Conservation (phyloP, 2,888 invertebrate genomes). For the Sinotaia quadrata region DNA sequence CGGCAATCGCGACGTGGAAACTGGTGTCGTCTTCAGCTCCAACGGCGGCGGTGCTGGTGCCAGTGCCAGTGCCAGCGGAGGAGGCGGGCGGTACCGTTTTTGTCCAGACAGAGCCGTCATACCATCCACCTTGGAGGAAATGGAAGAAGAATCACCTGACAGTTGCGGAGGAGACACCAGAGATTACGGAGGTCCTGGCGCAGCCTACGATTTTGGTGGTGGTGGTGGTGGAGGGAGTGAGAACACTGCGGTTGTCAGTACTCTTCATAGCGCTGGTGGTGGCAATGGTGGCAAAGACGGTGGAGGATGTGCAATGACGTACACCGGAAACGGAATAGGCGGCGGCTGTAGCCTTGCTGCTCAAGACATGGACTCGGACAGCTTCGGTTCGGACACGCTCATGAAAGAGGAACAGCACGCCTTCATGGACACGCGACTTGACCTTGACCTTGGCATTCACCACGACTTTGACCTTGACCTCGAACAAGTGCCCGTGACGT, state of each 20-base stretch:
- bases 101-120: slow-evolving; percentile 23
- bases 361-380: slow-evolving; percentile 30
- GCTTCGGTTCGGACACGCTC: slow-evolving; percentile 33
- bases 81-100: slow-evolving; percentile 11
- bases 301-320: not conserved
- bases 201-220: not conserved
- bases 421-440: slow-evolving; percentile 4
- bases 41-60: not conserved
- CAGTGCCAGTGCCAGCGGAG: not conserved
- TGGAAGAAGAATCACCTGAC: slow-evolving; percentile 3
- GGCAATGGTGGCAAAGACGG: not conserved
- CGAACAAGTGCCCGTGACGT: slow-evolving; percentile 25
- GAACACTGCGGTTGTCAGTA: not conserved
- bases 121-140: slow-evolving; percentile 23
- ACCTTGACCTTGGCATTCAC: not conserved
- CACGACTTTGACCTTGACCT: slow-evolving; percentile 10
- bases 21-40: not conserved
- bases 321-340: not conserved
- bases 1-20: not conserved
- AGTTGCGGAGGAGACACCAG: not conserved
- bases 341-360: slow-evolving; percentile 2
- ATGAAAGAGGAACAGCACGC: slow-evolving; percentile 30
- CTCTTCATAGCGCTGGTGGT: not conserved
- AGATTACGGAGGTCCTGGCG: not conserved
- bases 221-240: not conserved